phyloP scores from a whole-genome alignment of 2,113 vertebrate genomes.

The Python bivittatus region DNA sequence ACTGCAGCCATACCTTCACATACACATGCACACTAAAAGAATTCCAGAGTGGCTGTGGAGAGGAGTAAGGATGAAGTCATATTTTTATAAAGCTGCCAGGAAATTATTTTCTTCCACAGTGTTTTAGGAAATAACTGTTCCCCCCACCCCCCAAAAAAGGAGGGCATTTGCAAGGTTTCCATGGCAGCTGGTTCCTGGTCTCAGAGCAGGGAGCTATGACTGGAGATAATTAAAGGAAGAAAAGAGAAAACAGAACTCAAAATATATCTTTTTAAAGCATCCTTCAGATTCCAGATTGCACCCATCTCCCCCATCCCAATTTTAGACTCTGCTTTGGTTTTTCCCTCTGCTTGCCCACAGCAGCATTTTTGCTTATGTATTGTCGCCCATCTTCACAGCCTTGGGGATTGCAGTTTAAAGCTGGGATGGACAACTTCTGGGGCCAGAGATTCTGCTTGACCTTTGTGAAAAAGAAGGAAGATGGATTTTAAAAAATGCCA shows the following conservation, averaged over 20 bases:
- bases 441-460: background rate
- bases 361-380: background rate
- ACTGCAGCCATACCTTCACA: background rate
- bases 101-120: slow-evolving; percentile 37
- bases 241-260: slow-evolving; percentile 26
- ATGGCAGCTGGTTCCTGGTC: slow-evolving; percentile 67
- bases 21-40: background rate
- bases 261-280: slow-evolving; percentile 12
- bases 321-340: background rate
- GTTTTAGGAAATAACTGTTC: slow-evolving; percentile 28
- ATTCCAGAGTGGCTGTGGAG: slow-evolving; percentile 4
- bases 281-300: slow-evolving; percentile 18
- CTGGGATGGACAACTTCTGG: background rate
- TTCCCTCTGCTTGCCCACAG: background rate
- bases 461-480: background rate
- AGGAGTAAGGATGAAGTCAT: slow-evolving; percentile 37
- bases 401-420: background rate
- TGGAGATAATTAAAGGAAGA: slow-evolving; percentile 52
- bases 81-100: slow-evolving; percentile 25
- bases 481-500: background rate
- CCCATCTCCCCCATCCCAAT: accelerated
- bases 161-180: slow-evolving; percentile 68
- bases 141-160: background rate
- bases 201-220: slow-evolving; percentile 48
- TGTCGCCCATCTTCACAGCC: background rate